These are phyloP conservation scores for Cephalotes varians DNA, from an alignment of 2,888 invertebrate genomes.

Conservation along the genomic window DNA sequence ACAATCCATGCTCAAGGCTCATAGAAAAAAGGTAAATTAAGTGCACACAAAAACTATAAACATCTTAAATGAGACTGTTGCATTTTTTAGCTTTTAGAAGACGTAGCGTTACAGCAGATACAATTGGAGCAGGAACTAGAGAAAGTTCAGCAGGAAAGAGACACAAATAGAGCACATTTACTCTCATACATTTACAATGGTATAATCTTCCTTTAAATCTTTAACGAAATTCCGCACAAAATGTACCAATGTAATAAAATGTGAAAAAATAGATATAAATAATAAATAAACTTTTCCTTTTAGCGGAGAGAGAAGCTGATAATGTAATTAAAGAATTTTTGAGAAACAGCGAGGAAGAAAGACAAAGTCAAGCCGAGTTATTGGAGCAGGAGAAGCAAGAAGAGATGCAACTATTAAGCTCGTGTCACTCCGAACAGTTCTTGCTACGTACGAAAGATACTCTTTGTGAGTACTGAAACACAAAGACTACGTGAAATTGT, in stretches of 20 bases:
- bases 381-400: conserved; percentile 90
- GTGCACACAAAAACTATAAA: neutral
- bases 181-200: conserved; percentile 82
- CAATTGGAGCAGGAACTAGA: conserved; percentile 90
- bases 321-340: conserved; percentile 90
- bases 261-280: conserved; percentile 23
- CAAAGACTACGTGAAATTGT: neutral
- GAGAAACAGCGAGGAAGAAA: conserved; percentile 88
- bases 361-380: conserved; percentile 87
- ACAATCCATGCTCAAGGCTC: conserved; percentile 88
- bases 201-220: conserved; percentile 57
- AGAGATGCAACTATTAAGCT: conserved; percentile 89
- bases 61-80: conserved; percentile 11
- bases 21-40: conserved; percentile 87
- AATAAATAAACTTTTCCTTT: conserved; percentile 34
- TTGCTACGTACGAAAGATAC: conserved; percentile 90
- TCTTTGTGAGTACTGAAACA: conserved; percentile 84
- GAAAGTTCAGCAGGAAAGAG: conserved; percentile 90
- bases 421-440: conserved; percentile 86
- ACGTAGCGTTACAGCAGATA: conserved; percentile 89
- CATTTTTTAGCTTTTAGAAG: conserved; percentile 86
- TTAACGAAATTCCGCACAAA: conserved; percentile 32
- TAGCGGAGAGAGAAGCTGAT: conserved; percentile 90
- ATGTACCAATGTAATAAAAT: neutral
- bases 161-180: conserved; percentile 84